phyloP scores from a whole-genome alignment of 1,140 invertebrate species.

The Pseudomyrmex cubaensis region DNA sequence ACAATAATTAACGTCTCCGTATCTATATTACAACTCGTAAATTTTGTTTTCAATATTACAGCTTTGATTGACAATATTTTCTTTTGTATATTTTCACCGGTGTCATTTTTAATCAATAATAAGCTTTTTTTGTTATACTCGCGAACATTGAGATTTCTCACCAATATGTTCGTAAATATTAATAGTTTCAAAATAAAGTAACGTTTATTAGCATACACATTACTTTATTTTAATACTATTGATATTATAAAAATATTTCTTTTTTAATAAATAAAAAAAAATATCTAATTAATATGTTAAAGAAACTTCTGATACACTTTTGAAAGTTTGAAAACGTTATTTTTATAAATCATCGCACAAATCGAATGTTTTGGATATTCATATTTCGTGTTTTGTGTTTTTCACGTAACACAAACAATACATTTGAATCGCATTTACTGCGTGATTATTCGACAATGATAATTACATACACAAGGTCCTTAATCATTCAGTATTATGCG shows the following conservation, averaged over 20 bases:
- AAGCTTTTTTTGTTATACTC: background rate
- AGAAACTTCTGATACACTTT: background rate
- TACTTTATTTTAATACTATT: too few species aligned
- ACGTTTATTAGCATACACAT: too few species aligned
- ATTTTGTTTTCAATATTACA: background rate
- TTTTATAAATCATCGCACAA: background rate
- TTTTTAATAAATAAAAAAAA: background rate
- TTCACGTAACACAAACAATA: slow-evolving; percentile 3
- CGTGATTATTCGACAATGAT: slow-evolving; percentile 29
- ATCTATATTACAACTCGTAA: slow-evolving; percentile 28
- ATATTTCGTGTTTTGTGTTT: background rate
- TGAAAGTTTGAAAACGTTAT: background rate
- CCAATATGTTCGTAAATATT: background rate
- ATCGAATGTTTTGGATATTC: background rate
- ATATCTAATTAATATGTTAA: background rate
- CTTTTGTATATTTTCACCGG: background rate
- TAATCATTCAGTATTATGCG: slow-evolving; percentile 64
- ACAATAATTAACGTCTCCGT: slow-evolving; percentile 71
- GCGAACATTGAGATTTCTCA: background rate
- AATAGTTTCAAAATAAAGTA: too few species aligned
- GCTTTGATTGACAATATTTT: background rate
- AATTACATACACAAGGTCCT: slow-evolving; percentile 41
- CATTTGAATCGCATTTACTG: slow-evolving; percentile 33
- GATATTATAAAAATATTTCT: background rate
- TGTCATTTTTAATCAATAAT: background rate